Percentiles rank a stretch among this genome's conserved stretches.
These are phyloP conservation scores for Rhaphigaster nebulosa DNA, from an alignment of 2,888 invertebrate species.

Conservation along the genomic window DNA sequence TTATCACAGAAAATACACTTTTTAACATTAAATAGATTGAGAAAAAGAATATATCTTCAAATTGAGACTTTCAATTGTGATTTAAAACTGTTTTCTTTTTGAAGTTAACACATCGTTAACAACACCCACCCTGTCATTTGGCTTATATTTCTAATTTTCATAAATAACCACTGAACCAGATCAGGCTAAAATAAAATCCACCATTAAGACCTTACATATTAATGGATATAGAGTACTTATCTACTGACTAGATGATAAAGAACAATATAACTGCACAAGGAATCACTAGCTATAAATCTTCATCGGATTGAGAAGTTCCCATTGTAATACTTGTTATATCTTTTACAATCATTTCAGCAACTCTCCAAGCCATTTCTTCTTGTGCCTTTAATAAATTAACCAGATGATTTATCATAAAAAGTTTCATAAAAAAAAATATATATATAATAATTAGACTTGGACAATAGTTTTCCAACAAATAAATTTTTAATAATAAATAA, in stretches of 20 bases:
- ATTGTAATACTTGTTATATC: constrained; percentile 92
- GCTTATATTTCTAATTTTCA: constrained; percentile 6
- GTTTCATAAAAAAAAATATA: not conserved
- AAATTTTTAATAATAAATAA: too few relatives aligned
- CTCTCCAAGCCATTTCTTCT: constrained; percentile 97
- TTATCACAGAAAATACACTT: constrained; percentile 41
- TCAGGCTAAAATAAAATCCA: not conserved
- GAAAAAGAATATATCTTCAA: constrained; percentile 1
- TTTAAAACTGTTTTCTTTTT: not conserved
- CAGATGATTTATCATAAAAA: not conserved
- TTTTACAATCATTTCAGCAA: constrained; percentile 96
- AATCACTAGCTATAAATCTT: constrained; percentile 55
- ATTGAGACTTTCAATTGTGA: not conserved
- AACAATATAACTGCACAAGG: constrained; percentile 13
- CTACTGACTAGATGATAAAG: constrained; percentile 43
- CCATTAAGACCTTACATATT: not conserved
- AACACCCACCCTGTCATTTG: constrained; percentile 26
- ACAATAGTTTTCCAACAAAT: too few relatives aligned
- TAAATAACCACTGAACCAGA: not conserved
- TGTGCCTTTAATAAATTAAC: constrained; percentile 73
- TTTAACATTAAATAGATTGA: constrained; percentile 16
- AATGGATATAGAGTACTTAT: constrained; percentile 34
- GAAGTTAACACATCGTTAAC: not conserved
- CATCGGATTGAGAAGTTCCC: constrained; percentile 67
- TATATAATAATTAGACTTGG: not conserved